Evolutionary conservation across 64 coral and sea anemone genomes (phyloP).

Genomic region (Actinia equina): DNA sequence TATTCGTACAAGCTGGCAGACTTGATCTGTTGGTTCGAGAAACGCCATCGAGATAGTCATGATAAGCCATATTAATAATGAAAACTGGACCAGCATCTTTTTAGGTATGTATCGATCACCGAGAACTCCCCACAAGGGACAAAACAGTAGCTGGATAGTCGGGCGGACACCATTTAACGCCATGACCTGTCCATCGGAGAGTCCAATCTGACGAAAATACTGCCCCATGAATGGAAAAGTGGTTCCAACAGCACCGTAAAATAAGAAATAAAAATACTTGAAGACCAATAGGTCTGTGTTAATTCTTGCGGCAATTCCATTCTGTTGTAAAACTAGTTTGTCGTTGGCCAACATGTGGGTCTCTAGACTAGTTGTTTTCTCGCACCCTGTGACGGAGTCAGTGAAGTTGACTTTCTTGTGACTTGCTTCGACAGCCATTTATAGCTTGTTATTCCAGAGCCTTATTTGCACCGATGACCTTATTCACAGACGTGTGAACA

Average conservation of each 20-base stretch:
- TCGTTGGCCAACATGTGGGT: not conserved
- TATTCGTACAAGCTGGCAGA: slow-evolving; percentile 65
- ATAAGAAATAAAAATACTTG: slow-evolving; percentile 85
- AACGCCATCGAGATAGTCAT: slow-evolving; percentile 79
- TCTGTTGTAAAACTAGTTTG: slow-evolving; percentile 23
- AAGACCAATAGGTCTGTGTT: slow-evolving; percentile 75
- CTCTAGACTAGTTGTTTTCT: not conserved
- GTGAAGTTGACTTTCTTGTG: slow-evolving; percentile 14
- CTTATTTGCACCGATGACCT: not conserved
- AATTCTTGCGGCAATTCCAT: slow-evolving; percentile 45
- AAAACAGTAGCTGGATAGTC: slow-evolving; percentile 51
- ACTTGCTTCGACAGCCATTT: not conserved
- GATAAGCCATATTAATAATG: slow-evolving; percentile 74
- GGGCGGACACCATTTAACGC: slow-evolving; percentile 55
- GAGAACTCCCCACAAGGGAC: slow-evolving; percentile 77
- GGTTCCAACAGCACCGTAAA: slow-evolving; percentile 66
- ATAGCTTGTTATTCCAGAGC: not conserved
- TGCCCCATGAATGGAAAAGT: slow-evolving; percentile 63
- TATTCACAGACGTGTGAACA: not conserved
- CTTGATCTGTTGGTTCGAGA: slow-evolving; percentile 82
- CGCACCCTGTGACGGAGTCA: slow-evolving; percentile 25
- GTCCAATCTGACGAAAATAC: slow-evolving; percentile 84
- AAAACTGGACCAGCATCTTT: slow-evolving; percentile 79
- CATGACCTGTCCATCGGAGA: slow-evolving; percentile 55
- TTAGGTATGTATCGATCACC: slow-evolving; percentile 67